Evolutionary conservation across 2,888 invertebrate species (phyloP).

Genomic region (Eupithecia abbreviata): DNA sequence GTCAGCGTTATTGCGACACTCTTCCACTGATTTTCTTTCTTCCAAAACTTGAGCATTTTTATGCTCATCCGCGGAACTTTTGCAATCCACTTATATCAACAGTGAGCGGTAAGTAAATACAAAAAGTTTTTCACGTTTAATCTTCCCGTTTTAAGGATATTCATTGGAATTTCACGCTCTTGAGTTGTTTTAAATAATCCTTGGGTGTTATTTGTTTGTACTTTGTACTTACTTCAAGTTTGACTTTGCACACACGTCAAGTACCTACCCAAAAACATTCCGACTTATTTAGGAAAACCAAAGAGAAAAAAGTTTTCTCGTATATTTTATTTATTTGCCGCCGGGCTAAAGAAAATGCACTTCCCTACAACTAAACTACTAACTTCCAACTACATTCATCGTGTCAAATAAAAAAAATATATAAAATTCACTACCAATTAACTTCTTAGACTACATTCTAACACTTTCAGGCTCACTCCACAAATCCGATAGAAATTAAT

Average conservation of each 20-base stretch:
- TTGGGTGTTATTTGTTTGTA: constrained; percentile 57
- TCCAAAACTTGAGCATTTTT: constrained; percentile 74
- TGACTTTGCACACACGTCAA: constrained; percentile 33
- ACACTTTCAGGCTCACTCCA: background rate
- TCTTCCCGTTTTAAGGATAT: constrained; percentile 79
- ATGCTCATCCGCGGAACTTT: constrained; percentile 82
- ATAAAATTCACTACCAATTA: background rate
- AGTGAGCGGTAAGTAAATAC: constrained; percentile 82
- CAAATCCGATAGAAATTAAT: constrained; percentile 5
- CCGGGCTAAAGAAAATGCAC: background rate
- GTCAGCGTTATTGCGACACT: constrained; percentile 73
- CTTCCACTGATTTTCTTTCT: constrained; percentile 73
- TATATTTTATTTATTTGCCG: background rate
- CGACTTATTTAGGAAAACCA: background rate
- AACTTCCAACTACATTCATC: background rate
- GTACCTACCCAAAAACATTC: background rate
- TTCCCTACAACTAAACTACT: too few relatives aligned
- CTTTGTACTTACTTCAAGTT: constrained; percentile 33
- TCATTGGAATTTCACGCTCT: constrained; percentile 76
- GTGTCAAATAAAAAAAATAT: background rate
- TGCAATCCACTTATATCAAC: constrained; percentile 84
- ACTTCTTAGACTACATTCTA: background rate
- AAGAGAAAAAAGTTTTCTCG: background rate
- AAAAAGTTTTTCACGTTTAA: constrained; percentile 81
- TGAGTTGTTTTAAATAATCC: constrained; percentile 78